Conservation (phyloP, 2,797 vertebrate species). For the Orientallactaga sibirica region DNA sequence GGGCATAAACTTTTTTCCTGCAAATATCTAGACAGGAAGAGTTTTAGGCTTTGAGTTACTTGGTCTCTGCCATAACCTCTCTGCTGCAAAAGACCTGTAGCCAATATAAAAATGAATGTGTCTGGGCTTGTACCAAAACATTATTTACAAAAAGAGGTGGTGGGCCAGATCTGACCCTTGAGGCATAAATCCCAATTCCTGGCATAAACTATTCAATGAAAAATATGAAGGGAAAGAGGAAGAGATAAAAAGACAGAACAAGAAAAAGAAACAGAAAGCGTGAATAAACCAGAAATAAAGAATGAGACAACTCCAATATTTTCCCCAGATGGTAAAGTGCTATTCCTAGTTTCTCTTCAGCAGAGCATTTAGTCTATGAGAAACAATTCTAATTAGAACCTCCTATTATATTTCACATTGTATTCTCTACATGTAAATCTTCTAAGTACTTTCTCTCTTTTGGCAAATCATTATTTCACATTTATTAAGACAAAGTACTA, state of each 20-base stretch:
- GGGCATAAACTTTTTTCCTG: neutral
- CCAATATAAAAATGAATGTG: neutral
- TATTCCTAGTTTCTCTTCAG: conserved; percentile 74
- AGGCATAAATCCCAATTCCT: neutral
- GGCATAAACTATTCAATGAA: neutral
- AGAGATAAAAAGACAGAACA: neutral
- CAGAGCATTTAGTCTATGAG: conserved; percentile 66
- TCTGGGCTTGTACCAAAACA: neutral
- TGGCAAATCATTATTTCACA: conserved; percentile 82
- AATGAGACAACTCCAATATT: conserved; percentile 74
- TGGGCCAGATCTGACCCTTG: neutral
- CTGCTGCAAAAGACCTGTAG: neutral
- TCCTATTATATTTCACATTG: conserved; percentile 72
- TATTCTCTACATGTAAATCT: conserved; percentile 79
- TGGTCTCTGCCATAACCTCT: neutral
- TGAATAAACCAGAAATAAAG: neutral
- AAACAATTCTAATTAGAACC: conserved; percentile 82
- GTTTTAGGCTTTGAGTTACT: neutral
- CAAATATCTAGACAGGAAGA: neutral
- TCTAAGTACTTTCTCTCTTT: conserved; percentile 79
- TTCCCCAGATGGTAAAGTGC: conserved; percentile 78
- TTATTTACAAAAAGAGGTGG: conserved; percentile 15
- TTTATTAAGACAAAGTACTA: conserved; percentile 78
- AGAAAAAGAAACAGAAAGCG: neutral
- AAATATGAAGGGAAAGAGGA: neutral